These are phyloP conservation scores for Mus spretus DNA, from an alignment of 2,797 vertebrate genomes.

Conservation along the genomic window DNA sequence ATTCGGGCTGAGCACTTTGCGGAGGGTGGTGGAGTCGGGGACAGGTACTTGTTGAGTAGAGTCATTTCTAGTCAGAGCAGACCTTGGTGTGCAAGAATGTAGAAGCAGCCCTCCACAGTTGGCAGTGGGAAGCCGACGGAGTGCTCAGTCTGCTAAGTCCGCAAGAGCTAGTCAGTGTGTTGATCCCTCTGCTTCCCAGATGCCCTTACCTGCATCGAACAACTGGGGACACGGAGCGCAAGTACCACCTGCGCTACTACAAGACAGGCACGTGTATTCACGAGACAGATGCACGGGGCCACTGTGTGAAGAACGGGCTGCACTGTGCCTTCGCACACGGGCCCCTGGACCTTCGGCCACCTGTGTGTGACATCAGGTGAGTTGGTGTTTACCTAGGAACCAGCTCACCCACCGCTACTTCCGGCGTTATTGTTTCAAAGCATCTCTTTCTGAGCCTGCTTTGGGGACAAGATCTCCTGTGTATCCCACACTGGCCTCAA, in stretches of 20 bases:
- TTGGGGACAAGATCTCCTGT: neutral
- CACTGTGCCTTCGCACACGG: conserved; percentile 98
- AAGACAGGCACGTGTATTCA: conserved; percentile 98
- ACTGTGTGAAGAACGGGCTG: conserved; percentile 96
- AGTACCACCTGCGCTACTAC: conserved; percentile 98
- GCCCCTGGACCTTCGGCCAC: conserved; percentile 95
- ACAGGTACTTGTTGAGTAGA: accelerated
- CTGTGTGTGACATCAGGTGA: conserved; percentile 96
- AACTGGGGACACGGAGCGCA: conserved; percentile 97
- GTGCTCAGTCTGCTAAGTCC: accelerated
- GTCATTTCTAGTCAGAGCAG: accelerated
- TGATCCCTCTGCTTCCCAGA: conserved; percentile 85
- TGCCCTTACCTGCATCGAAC: conserved; percentile 97
- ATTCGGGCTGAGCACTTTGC: neutral
- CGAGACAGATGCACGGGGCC: conserved; percentile 95
- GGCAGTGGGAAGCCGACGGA: accelerated
- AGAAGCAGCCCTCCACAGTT: accelerated
- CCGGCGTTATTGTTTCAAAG: accelerated
- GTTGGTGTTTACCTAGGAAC: neutral
- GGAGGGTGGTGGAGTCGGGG: neutral
- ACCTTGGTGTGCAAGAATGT: accelerated
- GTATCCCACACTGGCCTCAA: neutral
- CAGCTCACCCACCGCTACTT: neutral
- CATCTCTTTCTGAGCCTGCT: neutral
- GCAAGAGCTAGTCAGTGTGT: neutral